Evolutionary conservation across 2,797 vertebrate genomes (phyloP).

Genomic region (Podargus strigoides): DNA sequence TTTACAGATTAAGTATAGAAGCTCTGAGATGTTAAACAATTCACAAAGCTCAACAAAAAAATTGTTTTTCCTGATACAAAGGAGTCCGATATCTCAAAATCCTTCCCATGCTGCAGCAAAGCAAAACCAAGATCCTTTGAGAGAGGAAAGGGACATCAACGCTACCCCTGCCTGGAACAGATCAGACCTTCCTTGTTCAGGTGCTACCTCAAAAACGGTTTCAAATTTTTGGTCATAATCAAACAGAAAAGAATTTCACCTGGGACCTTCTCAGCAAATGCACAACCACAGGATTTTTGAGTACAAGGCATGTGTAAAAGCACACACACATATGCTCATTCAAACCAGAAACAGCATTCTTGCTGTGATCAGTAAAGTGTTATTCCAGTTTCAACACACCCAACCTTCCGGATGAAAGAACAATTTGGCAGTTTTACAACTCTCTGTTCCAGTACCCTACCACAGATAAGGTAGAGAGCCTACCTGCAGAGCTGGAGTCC

Average conservation of each 20-base stretch:
- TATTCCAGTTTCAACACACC: neutral
- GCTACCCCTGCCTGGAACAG: neutral
- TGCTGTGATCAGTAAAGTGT: neutral
- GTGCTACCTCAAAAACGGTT: neutral
- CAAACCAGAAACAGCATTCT: accelerated
- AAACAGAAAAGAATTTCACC: neutral
- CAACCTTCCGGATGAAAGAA: neutral
- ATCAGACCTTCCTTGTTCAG: neutral
- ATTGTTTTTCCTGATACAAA: neutral
- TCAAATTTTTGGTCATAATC: neutral
- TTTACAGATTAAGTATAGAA: neutral
- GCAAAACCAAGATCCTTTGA: neutral
- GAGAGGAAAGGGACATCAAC: neutral
- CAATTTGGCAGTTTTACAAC: neutral
- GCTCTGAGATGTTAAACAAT: neutral
- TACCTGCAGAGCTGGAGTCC: neutral
- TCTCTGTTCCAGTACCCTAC: neutral
- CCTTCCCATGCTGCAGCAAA: neutral
- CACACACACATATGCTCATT: accelerated
- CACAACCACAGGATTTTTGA: neutral
- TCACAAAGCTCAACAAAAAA: neutral
- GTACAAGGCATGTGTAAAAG: neutral
- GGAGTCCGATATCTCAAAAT: neutral
- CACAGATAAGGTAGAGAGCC: neutral
- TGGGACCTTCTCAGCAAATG: neutral